Conservation (phyloP, 2,888 invertebrate genomes). For the Candidula unifasciata region DNA sequence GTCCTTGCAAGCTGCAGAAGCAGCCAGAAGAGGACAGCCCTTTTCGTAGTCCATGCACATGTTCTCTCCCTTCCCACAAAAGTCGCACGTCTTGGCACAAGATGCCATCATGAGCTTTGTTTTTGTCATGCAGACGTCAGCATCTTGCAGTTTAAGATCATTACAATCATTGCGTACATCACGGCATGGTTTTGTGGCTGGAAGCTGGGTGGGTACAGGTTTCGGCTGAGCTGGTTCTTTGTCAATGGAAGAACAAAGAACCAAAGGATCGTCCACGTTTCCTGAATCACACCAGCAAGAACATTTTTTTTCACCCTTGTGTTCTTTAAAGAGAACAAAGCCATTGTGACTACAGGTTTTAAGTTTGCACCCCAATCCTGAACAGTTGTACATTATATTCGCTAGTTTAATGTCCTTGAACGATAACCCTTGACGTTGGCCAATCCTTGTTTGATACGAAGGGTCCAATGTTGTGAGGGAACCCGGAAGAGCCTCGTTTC, state of each 20-base stretch:
- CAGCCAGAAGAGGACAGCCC: slow-evolving; percentile 45
- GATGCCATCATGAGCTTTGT: slow-evolving; percentile 42
- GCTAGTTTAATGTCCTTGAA: slow-evolving; percentile 67
- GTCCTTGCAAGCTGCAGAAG: slow-evolving; percentile 33
- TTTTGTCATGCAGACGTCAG: slow-evolving; percentile 34
- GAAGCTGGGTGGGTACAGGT: background rate
- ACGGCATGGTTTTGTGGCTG: background rate
- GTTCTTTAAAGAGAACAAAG: slow-evolving; percentile 24
- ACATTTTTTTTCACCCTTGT: background rate
- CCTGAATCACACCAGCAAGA: slow-evolving; percentile 50
- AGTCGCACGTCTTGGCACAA: slow-evolving; percentile 39
- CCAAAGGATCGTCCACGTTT: slow-evolving; percentile 28
- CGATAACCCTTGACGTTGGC: slow-evolving; percentile 63
- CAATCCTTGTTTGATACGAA: slow-evolving; percentile 67
- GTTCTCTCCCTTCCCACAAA: slow-evolving; percentile 31
- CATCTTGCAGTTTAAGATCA: background rate
- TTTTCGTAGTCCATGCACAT: slow-evolving; percentile 54
- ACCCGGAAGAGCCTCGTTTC: slow-evolving; percentile 62
- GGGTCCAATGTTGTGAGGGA: slow-evolving; percentile 70
- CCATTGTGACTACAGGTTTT: slow-evolving; percentile 13
- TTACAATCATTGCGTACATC: slow-evolving; percentile 39
- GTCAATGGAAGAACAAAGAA: slow-evolving; percentile 29
- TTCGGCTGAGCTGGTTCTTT: slow-evolving; percentile 1
- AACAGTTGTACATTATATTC: slow-evolving; percentile 67
- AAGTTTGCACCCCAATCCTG: background rate